Percentiles rank a stretch among this genome's conserved stretches.
Evolutionary conservation across 2,888 invertebrate genomes (phyloP).

Genomic region (Panopea generosa): DNA sequence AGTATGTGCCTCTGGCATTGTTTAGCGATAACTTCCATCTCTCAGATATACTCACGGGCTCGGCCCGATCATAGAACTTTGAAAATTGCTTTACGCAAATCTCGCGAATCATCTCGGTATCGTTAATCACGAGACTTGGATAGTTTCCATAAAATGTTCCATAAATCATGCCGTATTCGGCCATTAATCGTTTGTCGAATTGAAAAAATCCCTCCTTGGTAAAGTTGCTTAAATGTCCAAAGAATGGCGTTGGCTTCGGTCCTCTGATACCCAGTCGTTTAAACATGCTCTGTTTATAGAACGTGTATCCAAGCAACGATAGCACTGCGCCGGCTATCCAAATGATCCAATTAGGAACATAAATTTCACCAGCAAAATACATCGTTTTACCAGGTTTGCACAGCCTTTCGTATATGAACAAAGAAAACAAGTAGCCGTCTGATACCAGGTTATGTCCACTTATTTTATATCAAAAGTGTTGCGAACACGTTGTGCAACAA

Average conservation of each 20-base stretch:
- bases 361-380: slow-evolving; percentile 27
- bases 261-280: slow-evolving; percentile 41
- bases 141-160: slow-evolving; percentile 55
- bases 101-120: slow-evolving; percentile 65
- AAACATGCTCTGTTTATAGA: slow-evolving; percentile 43
- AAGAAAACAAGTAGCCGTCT: no score
- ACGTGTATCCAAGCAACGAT: slow-evolving; percentile 27
- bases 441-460: no score
- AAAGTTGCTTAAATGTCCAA: slow-evolving; percentile 42
- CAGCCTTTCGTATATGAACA: no score
- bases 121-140: slow-evolving; percentile 53
- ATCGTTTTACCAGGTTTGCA: no score
- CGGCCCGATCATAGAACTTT: slow-evolving; percentile 61
- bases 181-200: slow-evolving; percentile 42
- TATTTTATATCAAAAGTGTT: no score
- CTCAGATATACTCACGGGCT: slow-evolving; percentile 14
- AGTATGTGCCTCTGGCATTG: slow-evolving; percentile 47
- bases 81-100: slow-evolving; percentile 64
- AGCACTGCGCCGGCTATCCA: slow-evolving; percentile 11
- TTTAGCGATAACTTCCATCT: slow-evolving; percentile 34
- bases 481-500: no score
- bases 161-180: slow-evolving; percentile 54
- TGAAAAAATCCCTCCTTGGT: slow-evolving; percentile 41
- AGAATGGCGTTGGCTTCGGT: slow-evolving; percentile 34
- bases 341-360: slow-evolving; percentile 32